Percentiles rank a stretch among this genome's conserved stretches.
These are phyloP conservation scores for Orcinus orca DNA, from an alignment of 2,113 vertebrate genomes.

Conservation along the genomic window DNA sequence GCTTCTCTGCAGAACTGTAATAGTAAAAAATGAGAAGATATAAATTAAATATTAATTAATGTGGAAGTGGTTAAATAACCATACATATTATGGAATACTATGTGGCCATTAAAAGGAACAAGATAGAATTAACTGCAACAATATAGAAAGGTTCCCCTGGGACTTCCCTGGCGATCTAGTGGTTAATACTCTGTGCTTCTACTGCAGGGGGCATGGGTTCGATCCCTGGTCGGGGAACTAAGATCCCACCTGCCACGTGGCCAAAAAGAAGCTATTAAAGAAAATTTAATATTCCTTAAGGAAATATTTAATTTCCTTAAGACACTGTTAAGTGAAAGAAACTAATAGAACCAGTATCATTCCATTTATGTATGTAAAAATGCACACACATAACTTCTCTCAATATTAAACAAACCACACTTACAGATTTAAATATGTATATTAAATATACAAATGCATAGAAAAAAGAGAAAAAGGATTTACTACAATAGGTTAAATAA, in stretches of 20 bases:
- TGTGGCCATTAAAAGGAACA: background rate
- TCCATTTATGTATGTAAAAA: background rate
- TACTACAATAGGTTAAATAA: background rate
- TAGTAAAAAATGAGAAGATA: conserved; percentile 4
- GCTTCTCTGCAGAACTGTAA: background rate
- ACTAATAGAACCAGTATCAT: background rate
- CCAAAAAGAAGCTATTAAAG: background rate
- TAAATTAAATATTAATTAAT: background rate
- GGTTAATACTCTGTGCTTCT: background rate
- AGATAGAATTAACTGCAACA: background rate
- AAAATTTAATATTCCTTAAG: too few relatives aligned
- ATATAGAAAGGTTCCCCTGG: background rate
- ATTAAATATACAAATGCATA: background rate
- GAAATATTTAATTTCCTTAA: background rate
- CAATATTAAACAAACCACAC: background rate
- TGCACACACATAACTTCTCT: background rate
- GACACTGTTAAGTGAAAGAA: background rate
- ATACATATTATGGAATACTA: background rate
- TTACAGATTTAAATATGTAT: conserved; percentile 20
- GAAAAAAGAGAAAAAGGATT: background rate
- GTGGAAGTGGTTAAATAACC: background rate
- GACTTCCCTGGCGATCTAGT: background rate
- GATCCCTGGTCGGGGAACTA: background rate
- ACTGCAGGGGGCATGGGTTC: background rate
- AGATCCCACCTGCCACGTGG: background rate